Conservation (phyloP, 2,113 vertebrate species). For the Tetrao urogallus region DNA sequence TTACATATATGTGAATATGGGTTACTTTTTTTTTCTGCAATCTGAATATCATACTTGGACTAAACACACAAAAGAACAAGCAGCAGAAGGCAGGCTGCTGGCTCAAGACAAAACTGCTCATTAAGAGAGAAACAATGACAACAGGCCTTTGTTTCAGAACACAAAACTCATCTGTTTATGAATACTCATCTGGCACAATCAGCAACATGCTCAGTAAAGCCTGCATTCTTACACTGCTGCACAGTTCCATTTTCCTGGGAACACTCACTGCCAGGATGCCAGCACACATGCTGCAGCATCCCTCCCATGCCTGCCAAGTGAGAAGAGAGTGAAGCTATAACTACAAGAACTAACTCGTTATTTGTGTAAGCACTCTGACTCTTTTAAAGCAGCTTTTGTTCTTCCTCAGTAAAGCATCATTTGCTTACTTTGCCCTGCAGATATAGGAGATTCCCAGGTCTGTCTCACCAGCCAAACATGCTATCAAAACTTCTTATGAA, state of each 20-base stretch:
- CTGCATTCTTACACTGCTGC: not conserved
- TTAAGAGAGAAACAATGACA: not conserved
- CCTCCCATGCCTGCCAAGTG: not conserved
- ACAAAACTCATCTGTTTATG: not conserved
- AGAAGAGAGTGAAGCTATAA: not conserved
- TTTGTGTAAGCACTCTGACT: not conserved
- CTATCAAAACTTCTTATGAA: not conserved
- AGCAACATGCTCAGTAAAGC: not conserved
- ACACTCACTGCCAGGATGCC: conserved; percentile 15
- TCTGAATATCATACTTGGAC: not conserved
- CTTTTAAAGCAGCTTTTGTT: not conserved
- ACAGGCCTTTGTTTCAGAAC: not conserved
- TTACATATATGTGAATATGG: not conserved
- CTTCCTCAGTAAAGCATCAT: not conserved
- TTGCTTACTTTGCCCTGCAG: not conserved
- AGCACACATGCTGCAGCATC: not conserved
- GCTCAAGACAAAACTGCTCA: not conserved
- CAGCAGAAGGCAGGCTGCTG: not conserved
- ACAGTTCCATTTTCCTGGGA: conserved; percentile 22
- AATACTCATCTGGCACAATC: not conserved
- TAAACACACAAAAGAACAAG: not conserved
- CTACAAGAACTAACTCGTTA: conserved; percentile 1
- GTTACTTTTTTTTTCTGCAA: not conserved
- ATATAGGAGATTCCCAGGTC: not conserved
- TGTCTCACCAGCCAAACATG: not conserved